phyloP scores from a whole-genome alignment of 2,888 invertebrate species.

The Drosophila helvetica region DNA sequence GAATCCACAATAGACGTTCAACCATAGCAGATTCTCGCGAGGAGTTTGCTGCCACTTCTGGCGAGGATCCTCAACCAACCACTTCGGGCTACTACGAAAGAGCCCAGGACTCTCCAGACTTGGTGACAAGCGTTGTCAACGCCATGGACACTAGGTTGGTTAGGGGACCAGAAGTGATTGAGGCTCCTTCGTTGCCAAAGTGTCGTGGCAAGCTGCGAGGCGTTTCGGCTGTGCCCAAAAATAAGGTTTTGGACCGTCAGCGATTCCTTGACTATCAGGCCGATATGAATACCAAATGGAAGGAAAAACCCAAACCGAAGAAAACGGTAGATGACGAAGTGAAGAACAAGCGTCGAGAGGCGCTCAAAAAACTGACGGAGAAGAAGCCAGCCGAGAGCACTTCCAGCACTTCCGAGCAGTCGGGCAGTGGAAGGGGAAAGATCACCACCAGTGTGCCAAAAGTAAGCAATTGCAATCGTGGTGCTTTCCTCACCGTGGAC shows the following conservation, averaged over 20 bases:
- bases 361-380: constrained; percentile 74
- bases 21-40: no score
- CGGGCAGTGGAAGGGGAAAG: constrained; percentile 17
- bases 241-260: constrained; percentile 34
- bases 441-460: constrained; percentile 57
- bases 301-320: constrained; percentile 69
- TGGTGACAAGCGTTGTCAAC: not conserved
- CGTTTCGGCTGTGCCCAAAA: constrained; percentile 46
- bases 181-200: constrained; percentile 74
- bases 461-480: constrained; percentile 86
- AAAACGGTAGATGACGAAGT: constrained; percentile 52
- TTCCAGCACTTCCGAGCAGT: constrained; percentile 26
- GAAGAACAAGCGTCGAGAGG: constrained; percentile 74
- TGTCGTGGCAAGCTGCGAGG: constrained; percentile 78
- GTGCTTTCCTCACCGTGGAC: constrained; percentile 85
- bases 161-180: constrained; percentile 69
- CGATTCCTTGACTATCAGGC: constrained; percentile 30
- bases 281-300: constrained; percentile 76
- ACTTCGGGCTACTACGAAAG: no score
- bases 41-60: no score
- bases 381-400: constrained; percentile 37
- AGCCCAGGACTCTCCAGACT: not conserved
- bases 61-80: no score
- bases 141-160: not conserved
- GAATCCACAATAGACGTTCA: no score